Base-by-base conservation (phyloP, 2,888 invertebrate species). In the Philereme vetulata region DNA sequence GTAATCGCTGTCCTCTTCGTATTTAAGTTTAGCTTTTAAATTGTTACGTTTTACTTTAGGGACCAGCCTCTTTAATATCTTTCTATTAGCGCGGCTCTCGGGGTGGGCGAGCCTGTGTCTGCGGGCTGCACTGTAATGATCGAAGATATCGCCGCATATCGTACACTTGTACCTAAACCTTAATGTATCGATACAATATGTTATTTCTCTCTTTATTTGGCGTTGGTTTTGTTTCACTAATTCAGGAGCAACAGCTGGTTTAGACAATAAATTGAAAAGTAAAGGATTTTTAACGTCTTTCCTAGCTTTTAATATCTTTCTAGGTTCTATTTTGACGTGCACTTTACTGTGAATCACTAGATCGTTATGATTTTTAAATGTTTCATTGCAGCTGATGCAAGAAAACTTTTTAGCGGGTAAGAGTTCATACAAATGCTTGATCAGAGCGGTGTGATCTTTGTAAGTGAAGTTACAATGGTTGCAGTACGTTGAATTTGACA, bases 381-480 rank as follows among this genome's bases (percentile, higher is more conserved):
- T 11, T 2, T 50, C 54, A 3, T 62, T 48, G 33, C 71, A 72
- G n/a, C 47, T 5, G 0, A 33, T 52, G 36, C 75, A 74, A 5
- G 60, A 56, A 33, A 68, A 71, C 4, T 74, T 64, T 33, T 75
- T 78, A 3, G 69, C 38, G 0, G 78, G 74, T 0, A 84, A n/a
- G 0, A 82, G 36, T 10, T 81, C 74, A 6, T 84, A 84, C 0
- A 85, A 33, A 67, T 85, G 85, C 40, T 77, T 79, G 0, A 84
- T 84, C 0, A 85, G 50, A 0, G 74, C 61, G 0, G 72, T 76
- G 4, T 80, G 73, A 43, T 79, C 72, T 0, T 77, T 66, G 7
- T 83, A 85, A 0, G 70, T 72, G 0, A 66, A 67, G 0, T 81
- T 72, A 32, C 85, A 85, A 36, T 85, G 84, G 9, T 80, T 76